Evolutionary conservation across 2,113 vertebrate species (phyloP).

Genomic region (Gadus chalcogrammus): DNA sequence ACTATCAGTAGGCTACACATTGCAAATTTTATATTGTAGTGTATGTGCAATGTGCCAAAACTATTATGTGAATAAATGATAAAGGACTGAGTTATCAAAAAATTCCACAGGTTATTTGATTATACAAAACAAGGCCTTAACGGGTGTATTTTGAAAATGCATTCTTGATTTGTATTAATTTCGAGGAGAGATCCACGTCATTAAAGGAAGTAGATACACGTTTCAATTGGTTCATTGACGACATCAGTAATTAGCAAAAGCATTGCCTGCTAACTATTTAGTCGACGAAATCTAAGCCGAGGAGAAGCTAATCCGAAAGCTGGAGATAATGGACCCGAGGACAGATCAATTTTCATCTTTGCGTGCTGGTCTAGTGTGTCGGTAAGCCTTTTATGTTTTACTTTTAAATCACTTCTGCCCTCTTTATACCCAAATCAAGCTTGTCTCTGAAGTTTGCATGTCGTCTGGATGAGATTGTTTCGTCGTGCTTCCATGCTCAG

Average conservation of each 20-base stretch:
- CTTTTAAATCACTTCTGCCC: background rate
- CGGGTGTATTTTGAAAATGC: background rate
- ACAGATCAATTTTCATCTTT: background rate
- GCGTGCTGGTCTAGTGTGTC: slow-evolving; percentile 50
- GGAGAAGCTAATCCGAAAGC: slow-evolving; percentile 22
- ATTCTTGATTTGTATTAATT: no score
- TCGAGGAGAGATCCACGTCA: no score
- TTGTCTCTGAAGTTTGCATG: no score
- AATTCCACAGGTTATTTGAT: slow-evolving; percentile 51
- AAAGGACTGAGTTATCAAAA: slow-evolving; percentile 42
- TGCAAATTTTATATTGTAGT: slow-evolving; percentile 29
- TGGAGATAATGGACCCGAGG: slow-evolving; percentile 38
- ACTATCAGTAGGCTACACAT: slow-evolving; percentile 33
- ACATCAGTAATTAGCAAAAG: slow-evolving; percentile 36
- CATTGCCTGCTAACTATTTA: slow-evolving; percentile 55
- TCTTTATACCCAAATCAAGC: background rate
- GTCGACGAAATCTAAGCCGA: background rate
- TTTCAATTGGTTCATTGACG: slow-evolving; percentile 30
- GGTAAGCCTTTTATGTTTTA: slow-evolving; percentile 49
- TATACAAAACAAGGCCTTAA: slow-evolving; percentile 9
- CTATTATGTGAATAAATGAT: slow-evolving; percentile 34
- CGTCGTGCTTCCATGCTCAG: no score
- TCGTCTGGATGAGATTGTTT: no score
- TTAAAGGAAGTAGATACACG: background rate
- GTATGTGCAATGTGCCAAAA: slow-evolving; percentile 38